Conservation (phyloP, 64 coral and sea anemone species). For the Montipora foliosa region DNA sequence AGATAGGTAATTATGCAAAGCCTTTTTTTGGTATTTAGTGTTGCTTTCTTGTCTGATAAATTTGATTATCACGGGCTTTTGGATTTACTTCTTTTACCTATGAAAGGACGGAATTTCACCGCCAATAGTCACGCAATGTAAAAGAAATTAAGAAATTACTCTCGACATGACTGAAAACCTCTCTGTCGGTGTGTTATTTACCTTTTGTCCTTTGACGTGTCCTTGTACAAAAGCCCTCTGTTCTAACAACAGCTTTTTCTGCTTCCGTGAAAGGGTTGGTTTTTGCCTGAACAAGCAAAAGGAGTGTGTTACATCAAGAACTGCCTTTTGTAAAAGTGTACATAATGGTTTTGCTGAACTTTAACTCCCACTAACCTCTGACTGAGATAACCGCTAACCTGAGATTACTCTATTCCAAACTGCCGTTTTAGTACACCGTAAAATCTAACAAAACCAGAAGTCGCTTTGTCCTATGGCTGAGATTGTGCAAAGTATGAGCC, state of each 20-base stretch:
- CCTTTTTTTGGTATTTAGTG: background rate
- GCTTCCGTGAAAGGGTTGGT: conserved; percentile 91
- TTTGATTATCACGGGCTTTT: background rate
- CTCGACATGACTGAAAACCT: no score
- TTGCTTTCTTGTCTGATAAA: background rate
- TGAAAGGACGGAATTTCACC: no score
- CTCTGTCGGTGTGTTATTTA: background rate
- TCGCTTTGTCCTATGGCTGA: no score
- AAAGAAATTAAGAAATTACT: no score
- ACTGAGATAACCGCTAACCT: no score
- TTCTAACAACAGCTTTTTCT: conserved; percentile 83
- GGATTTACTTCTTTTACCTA: background rate
- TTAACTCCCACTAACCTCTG: no score
- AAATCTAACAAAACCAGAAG: no score
- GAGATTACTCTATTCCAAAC: no score
- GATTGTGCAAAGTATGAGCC: no score
- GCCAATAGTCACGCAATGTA: no score
- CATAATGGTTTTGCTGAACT: no score
- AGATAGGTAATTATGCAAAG: background rate
- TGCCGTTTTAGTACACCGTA: no score
- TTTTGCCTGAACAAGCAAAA: conserved; percentile 68
- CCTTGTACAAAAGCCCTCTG: conserved; percentile 85
- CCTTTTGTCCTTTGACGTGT: conserved; percentile 94
- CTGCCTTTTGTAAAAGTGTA: background rate
- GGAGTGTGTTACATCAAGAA: background rate